Conservation (phyloP, 2,113 vertebrate species). For the Poeciliopsis turrubarensis region DNA sequence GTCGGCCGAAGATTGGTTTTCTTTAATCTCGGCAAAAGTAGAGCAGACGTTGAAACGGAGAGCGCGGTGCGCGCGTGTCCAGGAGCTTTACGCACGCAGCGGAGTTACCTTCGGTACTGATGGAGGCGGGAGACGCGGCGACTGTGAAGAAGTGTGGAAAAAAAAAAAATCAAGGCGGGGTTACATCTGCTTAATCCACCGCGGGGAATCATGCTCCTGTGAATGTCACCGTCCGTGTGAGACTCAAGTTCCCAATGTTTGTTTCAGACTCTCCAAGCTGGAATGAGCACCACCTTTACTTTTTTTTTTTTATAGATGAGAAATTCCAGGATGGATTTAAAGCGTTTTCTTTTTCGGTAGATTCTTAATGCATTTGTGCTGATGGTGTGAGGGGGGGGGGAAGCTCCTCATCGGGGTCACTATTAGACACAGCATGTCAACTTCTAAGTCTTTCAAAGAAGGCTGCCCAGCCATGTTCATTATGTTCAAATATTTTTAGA, state of each 20-base stretch:
- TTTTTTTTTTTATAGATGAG: neutral
- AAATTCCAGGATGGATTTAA: neutral
- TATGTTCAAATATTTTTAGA: neutral
- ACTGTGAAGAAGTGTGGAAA: slow-evolving; percentile 47
- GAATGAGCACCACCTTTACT: neutral
- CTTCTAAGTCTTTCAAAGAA: too few relatives aligned
- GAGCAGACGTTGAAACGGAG: slow-evolving; percentile 17
- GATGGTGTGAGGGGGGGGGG: too few relatives aligned
- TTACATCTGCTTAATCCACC: slow-evolving; percentile 59
- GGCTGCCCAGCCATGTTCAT: too few relatives aligned
- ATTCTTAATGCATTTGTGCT: too few relatives aligned
- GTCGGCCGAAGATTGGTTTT: neutral
- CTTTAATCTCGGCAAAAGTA: slow-evolving; percentile 2
- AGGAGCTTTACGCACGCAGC: slow-evolving; percentile 73
- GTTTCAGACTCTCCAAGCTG: neutral
- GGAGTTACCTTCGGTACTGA: slow-evolving; percentile 66
- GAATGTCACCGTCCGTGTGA: slow-evolving; percentile 2
- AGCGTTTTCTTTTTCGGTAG: neutral
- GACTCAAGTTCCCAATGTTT: slow-evolving; percentile 8
- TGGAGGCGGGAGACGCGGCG: slow-evolving; percentile 45
- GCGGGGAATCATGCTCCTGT: slow-evolving; percentile 27
- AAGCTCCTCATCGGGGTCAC: too few relatives aligned
- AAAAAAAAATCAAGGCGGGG: slow-evolving; percentile 76
- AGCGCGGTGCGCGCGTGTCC: slow-evolving; percentile 31
- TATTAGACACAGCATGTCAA: too few relatives aligned